These are phyloP conservation scores for Agonum fuliginosum DNA, from an alignment of 2,888 invertebrate genomes.

Conservation along the genomic window DNA sequence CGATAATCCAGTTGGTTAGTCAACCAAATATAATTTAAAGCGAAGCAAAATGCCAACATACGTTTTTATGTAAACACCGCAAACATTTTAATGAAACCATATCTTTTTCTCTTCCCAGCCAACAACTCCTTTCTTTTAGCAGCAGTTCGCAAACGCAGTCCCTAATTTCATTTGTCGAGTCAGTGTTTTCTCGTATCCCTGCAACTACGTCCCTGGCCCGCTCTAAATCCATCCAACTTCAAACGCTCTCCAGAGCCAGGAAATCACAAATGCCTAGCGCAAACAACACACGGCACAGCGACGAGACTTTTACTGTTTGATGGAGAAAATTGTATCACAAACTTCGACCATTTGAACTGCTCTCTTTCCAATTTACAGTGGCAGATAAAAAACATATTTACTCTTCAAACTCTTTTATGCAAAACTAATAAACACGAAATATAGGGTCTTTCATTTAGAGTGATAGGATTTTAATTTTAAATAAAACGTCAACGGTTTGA, in stretches of 20 bases:
- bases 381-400: no score
- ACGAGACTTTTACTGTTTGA: conserved; percentile 1
- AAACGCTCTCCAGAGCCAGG: not conserved
- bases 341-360: conserved; percentile 7
- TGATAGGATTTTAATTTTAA: no score
- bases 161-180: conserved; percentile 17
- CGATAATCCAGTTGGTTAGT: no score
- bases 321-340: conserved; percentile 22
- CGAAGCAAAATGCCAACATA: not conserved
- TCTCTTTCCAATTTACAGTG: no score
- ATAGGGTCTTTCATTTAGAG: no score
- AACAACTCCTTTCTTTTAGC: not conserved
- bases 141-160: not conserved
- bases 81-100: conserved; percentile 1
- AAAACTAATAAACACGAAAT: no score
- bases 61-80: not conserved
- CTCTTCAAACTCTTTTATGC: no score
- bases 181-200: not conserved
- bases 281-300: conserved; percentile 8
- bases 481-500: no score
- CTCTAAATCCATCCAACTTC: no score
- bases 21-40: no score
- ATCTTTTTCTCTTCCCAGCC: conserved; percentile 21
- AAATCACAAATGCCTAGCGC: conserved; percentile 8
- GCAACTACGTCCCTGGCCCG: not conserved